Percentiles rank a stretch among this genome's conserved stretches.
Conservation (phyloP, 2,113 vertebrate species). For the Macquaria ambigua region DNA sequence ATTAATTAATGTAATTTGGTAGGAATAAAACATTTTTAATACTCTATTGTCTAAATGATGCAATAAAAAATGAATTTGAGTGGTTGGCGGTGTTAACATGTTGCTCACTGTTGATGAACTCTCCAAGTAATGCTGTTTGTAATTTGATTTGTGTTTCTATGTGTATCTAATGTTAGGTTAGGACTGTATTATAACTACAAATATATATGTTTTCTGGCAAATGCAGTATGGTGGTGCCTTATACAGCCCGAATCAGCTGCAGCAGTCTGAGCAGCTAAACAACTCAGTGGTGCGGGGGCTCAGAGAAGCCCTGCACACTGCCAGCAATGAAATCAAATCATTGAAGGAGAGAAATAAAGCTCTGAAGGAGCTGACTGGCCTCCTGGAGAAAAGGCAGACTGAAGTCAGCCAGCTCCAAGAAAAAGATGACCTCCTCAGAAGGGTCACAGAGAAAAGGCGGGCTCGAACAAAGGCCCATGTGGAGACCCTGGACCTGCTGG, state of each 20-base stretch:
- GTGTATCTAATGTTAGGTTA: no score
- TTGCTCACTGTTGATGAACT: no score
- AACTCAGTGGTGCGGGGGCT: background rate
- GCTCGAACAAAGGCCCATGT: background rate
- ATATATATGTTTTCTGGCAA: background rate
- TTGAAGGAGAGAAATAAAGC: conserved; percentile 1
- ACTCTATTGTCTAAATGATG: no score
- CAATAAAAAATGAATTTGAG: no score
- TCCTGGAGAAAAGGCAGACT: background rate
- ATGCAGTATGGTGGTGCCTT: background rate
- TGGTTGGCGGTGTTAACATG: no score
- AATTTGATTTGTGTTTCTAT: no score
- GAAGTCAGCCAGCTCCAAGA: background rate
- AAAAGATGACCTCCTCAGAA: background rate
- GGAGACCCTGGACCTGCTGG: background rate
- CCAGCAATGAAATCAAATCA: background rate
- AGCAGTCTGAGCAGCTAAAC: background rate
- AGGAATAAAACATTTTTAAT: background rate
- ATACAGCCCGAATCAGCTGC: background rate
- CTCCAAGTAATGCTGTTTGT: no score
- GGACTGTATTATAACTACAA: no score
- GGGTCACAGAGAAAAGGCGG: background rate
- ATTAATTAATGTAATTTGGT: no score
- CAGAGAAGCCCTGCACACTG: background rate
- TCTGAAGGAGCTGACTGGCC: background rate